Conservation (phyloP, 2,888 invertebrate genomes). For the Chrysolina haemoptera region DNA sequence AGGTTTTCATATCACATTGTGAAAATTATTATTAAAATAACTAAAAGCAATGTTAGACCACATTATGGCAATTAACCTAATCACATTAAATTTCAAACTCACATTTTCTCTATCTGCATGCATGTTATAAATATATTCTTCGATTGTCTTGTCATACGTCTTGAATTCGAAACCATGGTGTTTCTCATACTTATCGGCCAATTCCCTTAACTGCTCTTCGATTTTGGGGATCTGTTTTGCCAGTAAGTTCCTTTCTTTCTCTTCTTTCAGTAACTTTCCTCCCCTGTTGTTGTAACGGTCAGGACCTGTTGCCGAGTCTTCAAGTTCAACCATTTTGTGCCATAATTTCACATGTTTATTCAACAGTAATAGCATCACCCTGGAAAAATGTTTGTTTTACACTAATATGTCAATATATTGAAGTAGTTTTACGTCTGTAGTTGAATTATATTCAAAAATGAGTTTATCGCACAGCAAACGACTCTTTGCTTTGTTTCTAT, state of each 20-base stretch:
- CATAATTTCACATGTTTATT: conserved; percentile 80
- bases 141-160: conserved; percentile 76
- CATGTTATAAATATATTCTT: conserved; percentile 75
- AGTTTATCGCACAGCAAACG: no score
- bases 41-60: no score
- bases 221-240: conserved; percentile 81
- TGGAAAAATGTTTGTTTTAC: conserved; percentile 57
- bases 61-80: neutral
- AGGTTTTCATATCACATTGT: no score
- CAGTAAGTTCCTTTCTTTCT: conserved; percentile 87
- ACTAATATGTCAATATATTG: no score
- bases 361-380: conserved; percentile 78
- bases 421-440: no score
- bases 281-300: conserved; percentile 90
- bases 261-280: conserved; percentile 87
- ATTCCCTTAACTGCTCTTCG: conserved; percentile 76
- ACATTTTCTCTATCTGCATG: conserved; percentile 76
- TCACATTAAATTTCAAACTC: conserved; percentile 42
- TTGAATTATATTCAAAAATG: no score
- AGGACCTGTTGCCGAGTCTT: conserved; percentile 83
- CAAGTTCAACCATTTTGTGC: conserved; percentile 83
- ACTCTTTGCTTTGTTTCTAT: no score
- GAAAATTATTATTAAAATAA: no score
- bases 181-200: conserved; percentile 74
- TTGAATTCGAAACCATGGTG: conserved; percentile 73